A percentile compares a stretch with the other conserved stretches of the same genome.
These are phyloP conservation scores for Nematostella vectensis DNA, from an alignment of 92 coral and sea anemone species.

Conservation along the genomic window DNA sequence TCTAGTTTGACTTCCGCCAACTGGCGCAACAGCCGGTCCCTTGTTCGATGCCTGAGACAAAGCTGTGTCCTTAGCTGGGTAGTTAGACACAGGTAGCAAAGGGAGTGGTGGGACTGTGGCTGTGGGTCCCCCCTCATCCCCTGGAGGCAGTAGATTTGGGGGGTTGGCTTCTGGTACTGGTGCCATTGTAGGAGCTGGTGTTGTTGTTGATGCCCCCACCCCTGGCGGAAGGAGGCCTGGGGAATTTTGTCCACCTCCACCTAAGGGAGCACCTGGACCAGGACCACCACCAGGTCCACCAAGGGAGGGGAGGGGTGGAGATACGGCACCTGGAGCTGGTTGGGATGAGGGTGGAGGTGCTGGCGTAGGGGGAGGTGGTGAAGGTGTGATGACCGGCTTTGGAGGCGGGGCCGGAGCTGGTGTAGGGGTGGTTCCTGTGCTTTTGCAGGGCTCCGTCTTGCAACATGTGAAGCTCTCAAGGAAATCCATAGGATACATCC, in stretches of 20 bases:
- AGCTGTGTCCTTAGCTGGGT: neutral
- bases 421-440: neutral
- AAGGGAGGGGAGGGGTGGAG: neutral
- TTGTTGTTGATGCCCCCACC: neutral
- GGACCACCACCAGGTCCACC: neutral
- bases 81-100: neutral
- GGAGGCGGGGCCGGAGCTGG: neutral
- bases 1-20: neutral
- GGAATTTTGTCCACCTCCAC: neutral
- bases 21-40: neutral
- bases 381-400: neutral
- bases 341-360: neutral
- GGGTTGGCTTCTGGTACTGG: neutral
- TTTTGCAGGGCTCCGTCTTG: neutral
- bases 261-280: neutral
- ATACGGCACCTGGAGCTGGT: too few species aligned
- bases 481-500: neutral
- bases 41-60: neutral
- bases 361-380: neutral
- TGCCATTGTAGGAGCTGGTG: neutral
- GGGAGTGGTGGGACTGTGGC: neutral
- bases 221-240: neutral
- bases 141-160: neutral
- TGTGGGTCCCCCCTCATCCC: neutral
- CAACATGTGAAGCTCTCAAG: neutral